These are phyloP conservation scores for Oceanodroma leucorhoa DNA, from an alignment of 2,797 vertebrate species.

Conservation along the genomic window DNA sequence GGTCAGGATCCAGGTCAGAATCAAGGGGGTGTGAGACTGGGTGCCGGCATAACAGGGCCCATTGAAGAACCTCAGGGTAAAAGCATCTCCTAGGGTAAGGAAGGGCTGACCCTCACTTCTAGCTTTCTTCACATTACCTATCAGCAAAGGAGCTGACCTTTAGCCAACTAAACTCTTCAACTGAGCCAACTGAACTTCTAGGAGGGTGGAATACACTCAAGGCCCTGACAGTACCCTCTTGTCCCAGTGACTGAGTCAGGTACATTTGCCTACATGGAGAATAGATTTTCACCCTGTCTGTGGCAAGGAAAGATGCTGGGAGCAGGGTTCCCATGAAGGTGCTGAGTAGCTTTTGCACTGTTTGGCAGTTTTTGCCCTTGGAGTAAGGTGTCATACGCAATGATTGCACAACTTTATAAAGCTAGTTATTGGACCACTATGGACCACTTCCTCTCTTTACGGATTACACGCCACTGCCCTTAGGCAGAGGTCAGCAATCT, in stretches of 20 bases:
- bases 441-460: not conserved
- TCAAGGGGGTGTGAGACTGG: not conserved
- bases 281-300: not conserved
- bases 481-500: not conserved
- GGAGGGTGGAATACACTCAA: not conserved
- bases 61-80: not conserved
- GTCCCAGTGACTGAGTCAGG: not conserved
- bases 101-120: not conserved
- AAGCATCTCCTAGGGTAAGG: not conserved
- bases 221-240: not conserved
- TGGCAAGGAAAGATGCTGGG: not conserved
- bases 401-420: not conserved
- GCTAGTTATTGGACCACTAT: not conserved
- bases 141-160: not conserved
- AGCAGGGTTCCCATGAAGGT: not conserved
- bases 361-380: not conserved
- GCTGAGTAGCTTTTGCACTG: not conserved
- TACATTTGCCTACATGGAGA: not conserved
- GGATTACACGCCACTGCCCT: not conserved
- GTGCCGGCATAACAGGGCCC: not conserved
- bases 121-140: not conserved
- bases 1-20: not conserved
- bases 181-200: not conserved
- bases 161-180: not conserved
- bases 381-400: not conserved